phyloP scores from a whole-genome alignment of 2,113 vertebrate species.

The Saiga tatarica region DNA sequence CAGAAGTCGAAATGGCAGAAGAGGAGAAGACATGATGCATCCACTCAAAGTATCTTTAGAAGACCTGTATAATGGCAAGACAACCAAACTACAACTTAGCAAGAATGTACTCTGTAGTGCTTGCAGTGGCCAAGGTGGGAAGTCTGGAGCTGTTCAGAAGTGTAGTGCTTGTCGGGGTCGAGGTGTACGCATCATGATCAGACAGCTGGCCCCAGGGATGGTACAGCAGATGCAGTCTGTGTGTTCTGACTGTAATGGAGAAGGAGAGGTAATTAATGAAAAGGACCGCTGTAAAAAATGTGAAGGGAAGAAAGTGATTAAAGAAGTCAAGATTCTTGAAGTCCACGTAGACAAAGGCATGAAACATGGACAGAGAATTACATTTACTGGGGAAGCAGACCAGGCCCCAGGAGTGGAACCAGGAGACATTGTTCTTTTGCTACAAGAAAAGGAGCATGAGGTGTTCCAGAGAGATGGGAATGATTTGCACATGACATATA shows the following conservation, averaged over 20 bases:
- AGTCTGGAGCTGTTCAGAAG: constrained; percentile 97
- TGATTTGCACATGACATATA: too few relatives aligned
- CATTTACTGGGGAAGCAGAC: constrained; percentile 97
- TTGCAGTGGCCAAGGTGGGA: constrained; percentile 97
- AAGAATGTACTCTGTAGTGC: constrained; percentile 97
- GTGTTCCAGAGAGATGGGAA: too few relatives aligned
- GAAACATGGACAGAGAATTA: constrained; percentile 98
- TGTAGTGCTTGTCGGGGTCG: constrained; percentile 94
- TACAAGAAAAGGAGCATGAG: constrained; percentile 98
- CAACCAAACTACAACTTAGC: constrained; percentile 98
- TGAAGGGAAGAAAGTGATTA: constrained; percentile 97
- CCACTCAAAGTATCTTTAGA: constrained; percentile 98
- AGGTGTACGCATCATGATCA: constrained; percentile 97
- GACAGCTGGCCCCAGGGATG: constrained; percentile 98
- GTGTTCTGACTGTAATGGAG: constrained; percentile 97
- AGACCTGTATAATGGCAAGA: constrained; percentile 99
- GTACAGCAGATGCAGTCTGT: constrained; percentile 99
- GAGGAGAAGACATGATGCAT: constrained; percentile 99
- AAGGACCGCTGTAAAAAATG: constrained; percentile 99
- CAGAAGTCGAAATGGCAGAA: constrained; percentile 94
- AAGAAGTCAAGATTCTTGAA: constrained; percentile 98
- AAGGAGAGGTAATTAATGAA: constrained; percentile 99
- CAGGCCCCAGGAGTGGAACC: constrained; percentile 97
- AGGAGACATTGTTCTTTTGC: constrained; percentile 96
- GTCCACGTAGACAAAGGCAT: constrained; percentile 99